These are phyloP conservation scores for Apis dorsata DNA, from an alignment of 1,140 invertebrate genomes.

Conservation along the genomic window DNA sequence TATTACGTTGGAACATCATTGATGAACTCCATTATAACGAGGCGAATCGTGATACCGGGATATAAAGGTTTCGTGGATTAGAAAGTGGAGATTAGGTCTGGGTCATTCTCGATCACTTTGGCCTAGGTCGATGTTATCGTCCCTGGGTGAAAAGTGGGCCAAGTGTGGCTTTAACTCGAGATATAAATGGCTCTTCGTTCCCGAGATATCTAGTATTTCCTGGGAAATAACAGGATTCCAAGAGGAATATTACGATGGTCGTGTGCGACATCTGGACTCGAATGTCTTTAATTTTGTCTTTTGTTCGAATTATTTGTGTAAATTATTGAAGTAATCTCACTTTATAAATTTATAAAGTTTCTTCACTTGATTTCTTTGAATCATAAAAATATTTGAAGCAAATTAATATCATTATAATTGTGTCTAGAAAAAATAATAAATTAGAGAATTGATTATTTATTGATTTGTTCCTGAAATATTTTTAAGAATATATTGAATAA, in stretches of 20 bases:
- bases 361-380: too few relatives aligned
- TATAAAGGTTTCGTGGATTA: background rate
- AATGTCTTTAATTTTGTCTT: background rate
- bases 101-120: background rate
- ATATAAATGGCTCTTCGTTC: background rate
- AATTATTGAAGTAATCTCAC: too few relatives aligned
- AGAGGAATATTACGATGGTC: background rate
- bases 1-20: background rate
- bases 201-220: background rate
- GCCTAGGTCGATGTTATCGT: slow-evolving; percentile 8
- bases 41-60: background rate
- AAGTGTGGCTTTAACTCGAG: slow-evolving; percentile 9
- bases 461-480: too few relatives aligned
- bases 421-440: too few relatives aligned
- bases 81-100: background rate
- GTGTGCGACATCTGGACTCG: background rate
- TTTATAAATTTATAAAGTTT: too few relatives aligned
- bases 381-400: too few relatives aligned
- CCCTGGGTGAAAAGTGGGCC: slow-evolving; percentile 2
- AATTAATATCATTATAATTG: too few relatives aligned
- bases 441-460: too few relatives aligned
- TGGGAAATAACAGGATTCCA: background rate
- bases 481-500: too few relatives aligned
- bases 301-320: too few relatives aligned
- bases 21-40: too few relatives aligned